phyloP scores from a whole-genome alignment of 2,113 vertebrate species.

The Cyprinus carpio region DNA sequence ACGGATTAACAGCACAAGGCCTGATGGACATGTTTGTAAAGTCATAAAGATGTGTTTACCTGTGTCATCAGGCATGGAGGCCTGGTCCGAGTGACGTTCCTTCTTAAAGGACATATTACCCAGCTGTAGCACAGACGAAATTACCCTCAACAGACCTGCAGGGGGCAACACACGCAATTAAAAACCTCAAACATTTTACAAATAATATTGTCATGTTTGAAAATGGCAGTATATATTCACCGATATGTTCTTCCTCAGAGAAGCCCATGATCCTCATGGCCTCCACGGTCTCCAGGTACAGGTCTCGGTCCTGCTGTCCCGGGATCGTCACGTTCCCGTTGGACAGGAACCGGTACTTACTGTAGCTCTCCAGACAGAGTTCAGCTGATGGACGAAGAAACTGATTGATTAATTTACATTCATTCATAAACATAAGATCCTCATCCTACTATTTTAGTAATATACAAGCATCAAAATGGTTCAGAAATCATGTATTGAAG shows the following conservation, averaged over 20 bases:
- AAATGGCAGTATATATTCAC: slow-evolving; percentile 64
- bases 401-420: neutral
- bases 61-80: slow-evolving; percentile 98
- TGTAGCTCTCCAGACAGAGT: slow-evolving; percentile 82
- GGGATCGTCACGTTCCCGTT: slow-evolving; percentile 96
- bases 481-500: neutral
- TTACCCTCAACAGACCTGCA: slow-evolving; percentile 88
- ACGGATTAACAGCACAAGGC: neutral
- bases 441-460: neutral
- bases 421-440: neutral
- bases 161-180: slow-evolving; percentile 8
- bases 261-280: slow-evolving; percentile 97
- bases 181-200: neutral
- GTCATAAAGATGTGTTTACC: slow-evolving; percentile 63
- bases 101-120: slow-evolving; percentile 97
- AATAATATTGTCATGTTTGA: neutral
- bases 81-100: slow-evolving; percentile 96
- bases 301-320: slow-evolving; percentile 95
- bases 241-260: slow-evolving; percentile 92
- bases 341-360: slow-evolving; percentile 95
- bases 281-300: slow-evolving; percentile 93
- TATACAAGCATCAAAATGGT: neutral
- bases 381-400: slow-evolving; percentile 63
- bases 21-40: neutral
- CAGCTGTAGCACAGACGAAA: slow-evolving; percentile 93